Percentiles rank a stretch among this genome's conserved stretches.
phyloP scores from a whole-genome alignment of 2,888 invertebrate genomes.

The Drosophila paracracens region DNA sequence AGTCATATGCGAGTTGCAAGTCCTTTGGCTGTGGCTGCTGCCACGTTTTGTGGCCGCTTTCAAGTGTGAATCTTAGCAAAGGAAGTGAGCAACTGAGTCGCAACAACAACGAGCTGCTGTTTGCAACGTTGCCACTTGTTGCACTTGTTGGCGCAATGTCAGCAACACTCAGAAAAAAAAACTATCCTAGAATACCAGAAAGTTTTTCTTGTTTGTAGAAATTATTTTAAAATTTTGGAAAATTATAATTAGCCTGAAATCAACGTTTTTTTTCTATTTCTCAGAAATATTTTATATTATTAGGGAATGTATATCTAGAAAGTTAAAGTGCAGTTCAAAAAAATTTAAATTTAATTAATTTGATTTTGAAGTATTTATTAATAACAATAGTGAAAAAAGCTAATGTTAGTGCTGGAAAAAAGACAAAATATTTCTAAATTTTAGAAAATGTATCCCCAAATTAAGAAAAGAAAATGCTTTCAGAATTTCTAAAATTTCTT shows the following conservation, averaged over 20 bases:
- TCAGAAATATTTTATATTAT: no score
- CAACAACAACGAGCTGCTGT: slow-evolving; percentile 20
- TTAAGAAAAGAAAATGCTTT: not conserved
- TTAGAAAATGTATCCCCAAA: not conserved
- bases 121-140: slow-evolving; percentile 41
- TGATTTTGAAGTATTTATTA: no score
- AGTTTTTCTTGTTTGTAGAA: not conserved
- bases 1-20: slow-evolving; percentile 48
- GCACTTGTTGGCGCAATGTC: slow-evolving; percentile 23
- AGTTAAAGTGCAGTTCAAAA: not conserved
- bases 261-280: no score
- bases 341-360: no score
- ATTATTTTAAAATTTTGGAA: no score
- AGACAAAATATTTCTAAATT: not conserved
- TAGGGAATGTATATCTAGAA: not conserved
- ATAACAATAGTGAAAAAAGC: no score
- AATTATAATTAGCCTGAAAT: no score
- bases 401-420: not conserved
- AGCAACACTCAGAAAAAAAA: not conserved
- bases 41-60: slow-evolving; percentile 33
- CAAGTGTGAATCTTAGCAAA: slow-evolving; percentile 55
- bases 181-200: not conserved
- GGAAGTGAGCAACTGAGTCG: slow-evolving; percentile 57
- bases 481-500: not conserved
- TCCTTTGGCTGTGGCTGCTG: slow-evolving; percentile 16